Conservation (phyloP, 2,113 vertebrate species). For the Nansenia antarctica region DNA sequence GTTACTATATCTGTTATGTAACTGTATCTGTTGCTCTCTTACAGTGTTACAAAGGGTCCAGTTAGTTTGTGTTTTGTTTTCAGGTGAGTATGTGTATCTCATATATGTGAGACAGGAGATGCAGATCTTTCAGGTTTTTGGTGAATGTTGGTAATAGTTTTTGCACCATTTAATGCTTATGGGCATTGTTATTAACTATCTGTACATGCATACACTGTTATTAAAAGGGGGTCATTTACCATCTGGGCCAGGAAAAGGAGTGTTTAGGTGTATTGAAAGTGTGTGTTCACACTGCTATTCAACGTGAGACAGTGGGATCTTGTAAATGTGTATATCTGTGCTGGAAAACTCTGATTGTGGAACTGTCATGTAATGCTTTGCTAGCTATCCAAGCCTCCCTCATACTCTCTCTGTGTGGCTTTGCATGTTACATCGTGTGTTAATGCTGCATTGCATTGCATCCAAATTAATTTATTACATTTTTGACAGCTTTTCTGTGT, state of each 20-base stretch:
- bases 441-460: slow-evolving; percentile 5
- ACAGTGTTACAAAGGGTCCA: slow-evolving; percentile 10
- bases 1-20: not conserved
- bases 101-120: slow-evolving; percentile 6
- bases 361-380: slow-evolving; percentile 20
- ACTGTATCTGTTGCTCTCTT: not conserved
- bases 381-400: slow-evolving; percentile 23
- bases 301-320: slow-evolving; percentile 18
- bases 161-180: slow-evolving; percentile 21
- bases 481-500: slow-evolving; percentile 32
- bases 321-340: slow-evolving; percentile 23
- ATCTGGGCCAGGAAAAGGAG: not conserved
- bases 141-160: slow-evolving; percentile 7
- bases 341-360: slow-evolving; percentile 25
- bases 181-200: slow-evolving; percentile 9
- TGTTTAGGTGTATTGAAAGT: slow-evolving; percentile 12
- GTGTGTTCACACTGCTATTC: not conserved
- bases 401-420: slow-evolving; percentile 10
- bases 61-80: not conserved
- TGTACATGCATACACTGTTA: not conserved
- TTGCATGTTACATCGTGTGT: slow-evolving; percentile 17
- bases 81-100: not conserved
- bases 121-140: slow-evolving; percentile 10
- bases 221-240: not conserved
- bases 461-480: slow-evolving; percentile 55